Evolutionary conservation across 2,888 invertebrate species (phyloP), one percentile per base, ranked within the genome.

Genomic region (Epistrophella euchroma): DNA sequence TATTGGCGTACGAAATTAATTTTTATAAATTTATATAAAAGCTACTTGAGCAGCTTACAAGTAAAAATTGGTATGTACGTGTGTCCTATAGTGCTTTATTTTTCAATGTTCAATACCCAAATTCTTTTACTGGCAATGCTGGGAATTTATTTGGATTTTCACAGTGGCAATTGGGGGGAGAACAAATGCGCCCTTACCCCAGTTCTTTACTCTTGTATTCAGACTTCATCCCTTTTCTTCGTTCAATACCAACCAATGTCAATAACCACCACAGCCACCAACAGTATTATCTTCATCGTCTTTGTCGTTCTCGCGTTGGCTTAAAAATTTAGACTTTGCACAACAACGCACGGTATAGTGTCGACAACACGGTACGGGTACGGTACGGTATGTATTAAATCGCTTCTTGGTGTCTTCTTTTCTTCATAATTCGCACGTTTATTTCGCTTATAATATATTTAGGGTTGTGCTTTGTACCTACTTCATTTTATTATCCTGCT

Each of bases 211-310:
- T 56, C 68, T 40, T 75, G 64, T 58, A 43, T 84, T 70, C 28
- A 17, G n/a, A 40, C 40, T 70, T 75, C 56, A 74, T 74, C 83
- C 72, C 45, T 81, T 76, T 66, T 68, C 52, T 56, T 73, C 47
- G 56, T 77, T 58, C 77, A 74, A 81, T 78, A 86, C 86, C 86
- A 86, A 86, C 86, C 86, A 86, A 86, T 86, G 86, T 86, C 86
- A 86, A 86, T 77, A 86, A 86, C 82, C 77, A 86, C 81, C 75
- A 85, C 76, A 72, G 81, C 43, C 22, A 76, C 47, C 75, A 64
- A 43, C 56, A 19, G 32, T 2, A 62, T 37, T 64, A 52, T 71
- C 62, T 40, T 55, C 55, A 35, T 73, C 37, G 45, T 68, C 32
- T 28, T 47, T 70, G 37, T 74, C 37, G 71, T 73, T 60, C 64